Base-by-base conservation (phyloP, 2,113 vertebrate genomes). In the Beaufortia kweichowensis region DNA sequence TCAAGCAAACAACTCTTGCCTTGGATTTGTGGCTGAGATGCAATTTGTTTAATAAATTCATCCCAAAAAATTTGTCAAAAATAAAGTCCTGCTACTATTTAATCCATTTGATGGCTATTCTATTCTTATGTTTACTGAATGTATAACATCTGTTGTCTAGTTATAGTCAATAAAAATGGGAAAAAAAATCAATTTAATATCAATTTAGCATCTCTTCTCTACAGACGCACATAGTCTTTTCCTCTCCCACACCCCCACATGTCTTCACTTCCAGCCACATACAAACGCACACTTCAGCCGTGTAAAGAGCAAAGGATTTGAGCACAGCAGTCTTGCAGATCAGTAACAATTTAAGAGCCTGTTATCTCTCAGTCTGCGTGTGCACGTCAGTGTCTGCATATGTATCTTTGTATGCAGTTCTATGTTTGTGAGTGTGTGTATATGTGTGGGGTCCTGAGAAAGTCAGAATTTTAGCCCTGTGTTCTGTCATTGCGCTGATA, bases 401-500 rank as follows among this genome's bases (percentile, higher is more conserved):
- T 75, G 80, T 57, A 69, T 70, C 59, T 59, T 41, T 59, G 9
- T 69, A 76, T 59, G 50, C 71, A 76, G 66, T 79, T 65, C 72
- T 82, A 29, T 60, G 72, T 75, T 63, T 65, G 17, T 48, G 46
- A n/a, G n/a, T 81, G 39, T 8, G 55, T 79, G 81, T 79, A 82
- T 62, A 84, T 73, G 85, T 81, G 85, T 85, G 88, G 81, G 87
- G 88, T 88, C 89, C 89, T 88, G 88, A 89, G 88, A 90, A 90
- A 70, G 57, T 87, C 78, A 81, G 79, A 84, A 79, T 84, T 39
- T 55, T 61, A 86, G 85, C 81, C 48, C 77, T 1, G 59, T 74
- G 70, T 60, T 77, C 78, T 91, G 89, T 91, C 90, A 88, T 41
- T 77, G 80, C 75, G 48, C 82, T 31, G 90, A 91, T 91, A 91